Conservation (phyloP, 2,888 invertebrate genomes). For the Onthophagus sagittarius region DNA sequence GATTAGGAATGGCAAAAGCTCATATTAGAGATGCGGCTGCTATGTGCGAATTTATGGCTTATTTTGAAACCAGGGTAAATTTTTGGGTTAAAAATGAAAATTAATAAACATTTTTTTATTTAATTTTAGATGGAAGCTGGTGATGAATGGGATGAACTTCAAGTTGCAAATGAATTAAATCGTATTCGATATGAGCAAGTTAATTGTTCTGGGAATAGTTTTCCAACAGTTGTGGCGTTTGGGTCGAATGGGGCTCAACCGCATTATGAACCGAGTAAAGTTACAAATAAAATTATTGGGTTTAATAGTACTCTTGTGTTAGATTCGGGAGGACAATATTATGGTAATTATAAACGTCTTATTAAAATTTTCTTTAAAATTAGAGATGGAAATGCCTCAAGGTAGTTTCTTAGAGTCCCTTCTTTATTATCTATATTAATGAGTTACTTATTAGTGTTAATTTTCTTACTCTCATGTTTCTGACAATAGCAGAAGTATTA, state of each 20-base stretch:
- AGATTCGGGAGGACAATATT: constrained; percentile 95
- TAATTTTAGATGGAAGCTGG: constrained; percentile 37
- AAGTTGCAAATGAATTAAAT: constrained; percentile 67
- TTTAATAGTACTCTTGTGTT: constrained; percentile 79
- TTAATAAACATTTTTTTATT: neutral
- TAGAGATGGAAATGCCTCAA: too few relatives aligned
- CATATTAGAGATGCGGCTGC: constrained; percentile 87
- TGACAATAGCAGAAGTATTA: too few relatives aligned
- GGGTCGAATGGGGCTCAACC: constrained; percentile 85
- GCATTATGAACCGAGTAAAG: constrained; percentile 71
- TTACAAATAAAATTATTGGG: constrained; percentile 66
- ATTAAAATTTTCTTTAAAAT: neutral
- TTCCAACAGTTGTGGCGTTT: constrained; percentile 83
- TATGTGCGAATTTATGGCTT: constrained; percentile 79
- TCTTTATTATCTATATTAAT: too few relatives aligned
- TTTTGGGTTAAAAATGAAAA: neutral
- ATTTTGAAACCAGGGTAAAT: constrained; percentile 64
- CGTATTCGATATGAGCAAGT: constrained; percentile 70
- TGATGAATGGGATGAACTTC: constrained; percentile 59
- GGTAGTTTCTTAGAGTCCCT: too few relatives aligned
- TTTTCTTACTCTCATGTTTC: too few relatives aligned
- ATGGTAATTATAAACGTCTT: constrained; percentile 50
- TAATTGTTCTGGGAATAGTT: constrained; percentile 70
- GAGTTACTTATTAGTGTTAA: too few relatives aligned
- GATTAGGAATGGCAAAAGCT: constrained; percentile 76